Evolutionary conservation across 2,888 invertebrate species (phyloP).

Genomic region (Chymomyza caudatula): DNA sequence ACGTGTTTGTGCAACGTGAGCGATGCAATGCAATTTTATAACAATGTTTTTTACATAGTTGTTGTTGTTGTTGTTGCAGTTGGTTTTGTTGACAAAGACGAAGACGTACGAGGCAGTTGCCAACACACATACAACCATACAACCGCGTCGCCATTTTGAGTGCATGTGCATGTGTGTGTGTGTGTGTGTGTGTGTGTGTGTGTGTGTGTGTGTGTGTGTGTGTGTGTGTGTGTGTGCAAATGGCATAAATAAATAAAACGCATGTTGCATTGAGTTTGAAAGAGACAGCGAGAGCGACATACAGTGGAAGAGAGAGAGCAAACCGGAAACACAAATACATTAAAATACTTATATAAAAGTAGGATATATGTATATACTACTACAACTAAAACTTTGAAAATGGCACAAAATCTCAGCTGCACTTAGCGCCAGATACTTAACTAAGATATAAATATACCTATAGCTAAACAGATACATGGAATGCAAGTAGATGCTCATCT

Average conservation of each 20-base stretch:
- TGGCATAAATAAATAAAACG: constrained; percentile 67
- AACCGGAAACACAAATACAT: constrained; percentile 63
- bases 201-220: constrained; percentile 4
- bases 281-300: constrained; percentile 10
- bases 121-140: constrained; percentile 22
- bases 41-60: constrained; percentile 63
- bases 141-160: neutral
- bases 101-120: constrained; percentile 33
- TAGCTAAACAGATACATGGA: constrained; percentile 7
- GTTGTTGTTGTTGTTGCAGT: constrained; percentile 32
- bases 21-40: constrained; percentile 71
- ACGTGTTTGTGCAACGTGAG: constrained; percentile 72
- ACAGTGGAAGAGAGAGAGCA: constrained; percentile 13
- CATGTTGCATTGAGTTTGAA: constrained; percentile 41
- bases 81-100: constrained; percentile 36
- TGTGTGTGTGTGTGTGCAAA: constrained; percentile 39
- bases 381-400: constrained; percentile 1
- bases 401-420: constrained; percentile 12
- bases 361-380: neutral
- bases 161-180: constrained; percentile 1
- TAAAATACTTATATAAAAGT: constrained; percentile 58
- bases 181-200: no score
- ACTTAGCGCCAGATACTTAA: neutral
- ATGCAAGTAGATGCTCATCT: constrained; percentile 16
- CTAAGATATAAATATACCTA: constrained; percentile 21